Percentiles rank a stretch among this genome's conserved stretches.
Conservation (phyloP, 1,140 invertebrate species). For the Drosophila suzukii region DNA sequence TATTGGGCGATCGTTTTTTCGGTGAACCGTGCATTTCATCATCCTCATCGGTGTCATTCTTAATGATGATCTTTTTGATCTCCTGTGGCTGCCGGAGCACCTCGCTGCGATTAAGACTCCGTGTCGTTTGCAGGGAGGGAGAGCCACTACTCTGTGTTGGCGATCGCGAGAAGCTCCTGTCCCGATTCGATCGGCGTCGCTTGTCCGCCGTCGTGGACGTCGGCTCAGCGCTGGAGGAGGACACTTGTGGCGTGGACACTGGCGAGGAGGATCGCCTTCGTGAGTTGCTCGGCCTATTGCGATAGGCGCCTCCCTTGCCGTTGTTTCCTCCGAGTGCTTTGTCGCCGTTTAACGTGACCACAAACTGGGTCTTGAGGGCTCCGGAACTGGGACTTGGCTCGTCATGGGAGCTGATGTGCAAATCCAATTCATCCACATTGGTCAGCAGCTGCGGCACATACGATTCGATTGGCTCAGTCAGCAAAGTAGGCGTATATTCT, state of each 20-base stretch:
- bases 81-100: constrained; percentile 75
- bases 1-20: constrained; percentile 43
- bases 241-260: constrained; percentile 54
- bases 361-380: constrained; percentile 85
- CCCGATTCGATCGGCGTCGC: constrained; percentile 40
- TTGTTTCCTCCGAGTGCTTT: constrained; percentile 20
- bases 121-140: constrained; percentile 49
- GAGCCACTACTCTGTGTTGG: constrained; percentile 66
- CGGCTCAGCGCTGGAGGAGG: constrained; percentile 68
- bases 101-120: constrained; percentile 71
- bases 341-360: constrained; percentile 88
- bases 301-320: constrained; percentile 26
- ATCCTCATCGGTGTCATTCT: constrained; percentile 78
- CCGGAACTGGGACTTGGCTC: constrained; percentile 33
- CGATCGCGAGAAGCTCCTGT: constrained; percentile 58
- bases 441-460: constrained; percentile 62
- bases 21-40: constrained; percentile 42
- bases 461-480: constrained; percentile 24
- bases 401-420: constrained; percentile 56
- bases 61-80: constrained; percentile 78
- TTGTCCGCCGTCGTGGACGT: constrained; percentile 59
- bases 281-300: constrained; percentile 36
- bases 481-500: constrained; percentile 54
- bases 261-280: constrained; percentile 49
- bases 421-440: constrained; percentile 42